Base-by-base conservation (phyloP, 2,888 invertebrate genomes). In the Xanthorhoe designata region DNA sequence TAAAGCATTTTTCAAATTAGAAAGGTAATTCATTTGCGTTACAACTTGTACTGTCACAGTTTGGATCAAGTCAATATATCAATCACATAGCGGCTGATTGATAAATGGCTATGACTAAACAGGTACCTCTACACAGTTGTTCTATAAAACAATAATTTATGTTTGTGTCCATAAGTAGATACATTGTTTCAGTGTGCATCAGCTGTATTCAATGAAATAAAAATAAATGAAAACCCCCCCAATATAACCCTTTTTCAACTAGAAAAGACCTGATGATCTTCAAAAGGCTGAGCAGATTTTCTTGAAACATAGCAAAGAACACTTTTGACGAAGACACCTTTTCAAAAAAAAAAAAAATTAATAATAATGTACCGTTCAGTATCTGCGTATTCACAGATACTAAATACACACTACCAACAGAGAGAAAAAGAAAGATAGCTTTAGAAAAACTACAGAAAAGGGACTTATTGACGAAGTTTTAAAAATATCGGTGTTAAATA, bases 401-500 rank as follows among this genome's bases (percentile, higher is more conserved):
- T n/a, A n/a, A n/a, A n/a, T n/a, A n/a, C n/a, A n/a, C n/a, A n/a
- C n/a, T n/a, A n/a, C n/a, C n/a, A n/a, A n/a, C n/a, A n/a, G n/a
- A n/a, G n/a, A n/a, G n/a, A n/a, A n/a, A 32, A 32, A 32, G 2
- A 7, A 32, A 7, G 32, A 7, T 32, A 24, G 2, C 24, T 24
- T 3, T 24, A 24, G 35, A n/a, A 35, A 35, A 35, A 38, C 38
- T 9, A 38, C 13, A 10, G 38, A n/a, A n/a, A n/a, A n/a, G n/a
- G n/a, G n/a, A 38, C 38, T 13, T 38, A 38, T 38, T 38, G 13
- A 10, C 9, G 38, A 10, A 10, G 9, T 2, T 13, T 38, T 13
- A 38, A 35, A 38, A 38, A 38, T 38, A 10, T 38, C 8, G 1
- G 13, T 7, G 38, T 1, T 24, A 66, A 90, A 87, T 86, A 82